These are phyloP conservation scores for Trichosurus vulpecula DNA, from an alignment of 2,797 vertebrate genomes.

Conservation along the genomic window DNA sequence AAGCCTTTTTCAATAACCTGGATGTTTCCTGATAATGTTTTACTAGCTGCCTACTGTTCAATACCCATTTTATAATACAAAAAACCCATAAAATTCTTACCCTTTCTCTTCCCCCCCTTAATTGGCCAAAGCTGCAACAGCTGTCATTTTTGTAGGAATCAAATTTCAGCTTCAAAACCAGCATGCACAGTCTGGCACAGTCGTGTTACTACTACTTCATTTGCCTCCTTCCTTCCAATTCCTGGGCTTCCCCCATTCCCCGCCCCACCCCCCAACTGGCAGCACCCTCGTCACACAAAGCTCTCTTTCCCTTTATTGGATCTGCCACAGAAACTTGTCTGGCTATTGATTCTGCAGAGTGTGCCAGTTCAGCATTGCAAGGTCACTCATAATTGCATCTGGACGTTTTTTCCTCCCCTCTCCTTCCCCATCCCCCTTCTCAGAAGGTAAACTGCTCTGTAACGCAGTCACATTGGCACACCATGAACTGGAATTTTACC, in stretches of 20 bases:
- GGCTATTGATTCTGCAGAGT: conserved; percentile 75
- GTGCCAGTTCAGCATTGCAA: conserved; percentile 70
- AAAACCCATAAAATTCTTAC: conserved; percentile 60
- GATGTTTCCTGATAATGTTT: conserved; percentile 37
- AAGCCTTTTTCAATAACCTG: conserved; percentile 5
- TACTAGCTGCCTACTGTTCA: conserved; percentile 49
- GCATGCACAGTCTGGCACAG: conserved; percentile 20
- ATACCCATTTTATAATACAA: conserved; percentile 44
- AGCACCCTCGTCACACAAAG: conserved; percentile 27
- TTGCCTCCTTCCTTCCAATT: conserved; percentile 54
- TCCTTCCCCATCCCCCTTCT: neutral
- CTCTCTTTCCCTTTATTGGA: conserved; percentile 65
- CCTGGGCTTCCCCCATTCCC: neutral
- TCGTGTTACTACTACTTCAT: conserved; percentile 10
- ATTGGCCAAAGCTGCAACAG: conserved; percentile 68
- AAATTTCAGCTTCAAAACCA: conserved; percentile 72
- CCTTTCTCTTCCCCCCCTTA: conserved; percentile 57
- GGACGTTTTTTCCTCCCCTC: conserved; percentile 53
- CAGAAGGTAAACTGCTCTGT: conserved; percentile 35
- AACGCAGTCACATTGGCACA: conserved; percentile 32
- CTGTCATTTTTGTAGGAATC: conserved; percentile 72
- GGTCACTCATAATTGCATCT: conserved; percentile 77
- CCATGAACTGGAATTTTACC: conserved; percentile 62
- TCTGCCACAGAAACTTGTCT: conserved; percentile 67
- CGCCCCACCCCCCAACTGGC: neutral